Evolutionary conservation across 1,140 invertebrate species (phyloP).

Genomic region (Eueides isabella): DNA sequence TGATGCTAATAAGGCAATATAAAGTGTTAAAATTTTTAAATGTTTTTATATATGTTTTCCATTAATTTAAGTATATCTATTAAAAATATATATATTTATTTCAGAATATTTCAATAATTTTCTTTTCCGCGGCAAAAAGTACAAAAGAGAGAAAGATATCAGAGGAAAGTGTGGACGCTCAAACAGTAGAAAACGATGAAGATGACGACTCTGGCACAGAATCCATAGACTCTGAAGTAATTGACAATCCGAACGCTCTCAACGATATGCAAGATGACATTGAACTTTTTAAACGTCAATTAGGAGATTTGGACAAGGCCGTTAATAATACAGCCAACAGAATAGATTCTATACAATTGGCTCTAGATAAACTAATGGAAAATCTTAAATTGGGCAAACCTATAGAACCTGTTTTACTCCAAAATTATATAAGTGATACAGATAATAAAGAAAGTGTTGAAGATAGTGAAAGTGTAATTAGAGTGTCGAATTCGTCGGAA

Average conservation of each 20-base stretch:
- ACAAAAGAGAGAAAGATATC: slow-evolving; percentile 76
- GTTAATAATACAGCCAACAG: slow-evolving; percentile 80
- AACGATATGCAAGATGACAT: slow-evolving; percentile 73
- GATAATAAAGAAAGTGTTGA: slow-evolving; percentile 25
- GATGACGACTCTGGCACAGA: slow-evolving; percentile 59
- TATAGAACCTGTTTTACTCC: slow-evolving; percentile 50
- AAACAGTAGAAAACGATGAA: slow-evolving; percentile 18
- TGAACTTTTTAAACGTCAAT: slow-evolving; percentile 71
- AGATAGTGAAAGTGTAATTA: slow-evolving; percentile 30
- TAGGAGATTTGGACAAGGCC: slow-evolving; percentile 60
- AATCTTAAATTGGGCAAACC: slow-evolving; percentile 62
- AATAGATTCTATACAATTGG: slow-evolving; percentile 76
- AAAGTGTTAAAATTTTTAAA: too few species aligned
- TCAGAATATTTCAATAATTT: slow-evolving; percentile 70
- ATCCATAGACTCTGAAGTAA: slow-evolving; percentile 51
- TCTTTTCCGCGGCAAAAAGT: slow-evolving; percentile 82
- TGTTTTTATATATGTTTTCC: too few species aligned
- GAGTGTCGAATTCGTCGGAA: slow-evolving; percentile 68
- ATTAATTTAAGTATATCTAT: too few species aligned
- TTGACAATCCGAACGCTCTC: slow-evolving; percentile 52
- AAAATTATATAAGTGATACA: slow-evolving; percentile 30
- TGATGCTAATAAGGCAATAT: too few species aligned
- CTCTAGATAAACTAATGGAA: slow-evolving; percentile 76
- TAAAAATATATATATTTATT: slow-evolving; percentile 40
- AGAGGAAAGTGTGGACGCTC: slow-evolving; percentile 51